A percentile compares a stretch with the other conserved stretches of the same genome.
Evolutionary conservation across 2,888 invertebrate species (phyloP).

Genomic region (Ophioninae sp.): DNA sequence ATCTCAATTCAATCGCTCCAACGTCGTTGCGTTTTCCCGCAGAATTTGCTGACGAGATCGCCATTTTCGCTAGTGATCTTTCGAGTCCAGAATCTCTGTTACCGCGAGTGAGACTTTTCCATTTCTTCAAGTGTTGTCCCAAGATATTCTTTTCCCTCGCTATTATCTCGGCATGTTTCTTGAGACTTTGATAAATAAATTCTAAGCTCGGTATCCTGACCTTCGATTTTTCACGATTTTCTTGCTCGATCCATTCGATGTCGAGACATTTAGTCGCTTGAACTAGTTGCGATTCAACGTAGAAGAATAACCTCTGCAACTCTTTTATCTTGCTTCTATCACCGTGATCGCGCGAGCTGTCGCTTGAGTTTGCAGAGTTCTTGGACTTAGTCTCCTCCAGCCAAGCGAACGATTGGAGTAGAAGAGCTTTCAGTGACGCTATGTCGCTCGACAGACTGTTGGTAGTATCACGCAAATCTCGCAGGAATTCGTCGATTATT

Average conservation of each 20-base stretch:
- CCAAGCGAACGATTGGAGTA: slow-evolving; percentile 84
- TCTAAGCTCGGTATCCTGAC: slow-evolving; percentile 88
- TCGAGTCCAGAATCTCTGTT: slow-evolving; percentile 68
- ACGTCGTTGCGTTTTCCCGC: slow-evolving; percentile 66
- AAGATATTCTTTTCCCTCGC: slow-evolving; percentile 82
- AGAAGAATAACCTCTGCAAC: slow-evolving; percentile 87
- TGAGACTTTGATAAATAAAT: slow-evolving; percentile 90
- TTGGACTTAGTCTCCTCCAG: slow-evolving; percentile 83
- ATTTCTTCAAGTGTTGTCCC: slow-evolving; percentile 69
- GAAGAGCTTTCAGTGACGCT: slow-evolving; percentile 82
- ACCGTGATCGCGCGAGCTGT: slow-evolving; percentile 82
- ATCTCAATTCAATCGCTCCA: slow-evolving; percentile 74
- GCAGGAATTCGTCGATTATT: slow-evolving; percentile 84
- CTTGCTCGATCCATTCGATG: slow-evolving; percentile 87
- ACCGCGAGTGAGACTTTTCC: slow-evolving; percentile 69
- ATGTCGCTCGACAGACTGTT: slow-evolving; percentile 85
- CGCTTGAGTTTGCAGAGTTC: slow-evolving; percentile 77
- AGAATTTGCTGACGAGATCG: slow-evolving; percentile 66
- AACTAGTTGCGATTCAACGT: slow-evolving; percentile 88
- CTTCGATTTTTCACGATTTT: slow-evolving; percentile 72
- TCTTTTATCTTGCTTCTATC: slow-evolving; percentile 87
- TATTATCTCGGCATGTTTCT: slow-evolving; percentile 87
- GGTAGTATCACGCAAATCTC: slow-evolving; percentile 85
- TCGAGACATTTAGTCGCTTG: slow-evolving; percentile 89
- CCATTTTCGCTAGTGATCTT: slow-evolving; percentile 73